Percentiles rank a stretch among this genome's conserved stretches.
These are phyloP conservation scores for Hydriomena furcata DNA, from an alignment of 2,888 invertebrate species.

Conservation along the genomic window DNA sequence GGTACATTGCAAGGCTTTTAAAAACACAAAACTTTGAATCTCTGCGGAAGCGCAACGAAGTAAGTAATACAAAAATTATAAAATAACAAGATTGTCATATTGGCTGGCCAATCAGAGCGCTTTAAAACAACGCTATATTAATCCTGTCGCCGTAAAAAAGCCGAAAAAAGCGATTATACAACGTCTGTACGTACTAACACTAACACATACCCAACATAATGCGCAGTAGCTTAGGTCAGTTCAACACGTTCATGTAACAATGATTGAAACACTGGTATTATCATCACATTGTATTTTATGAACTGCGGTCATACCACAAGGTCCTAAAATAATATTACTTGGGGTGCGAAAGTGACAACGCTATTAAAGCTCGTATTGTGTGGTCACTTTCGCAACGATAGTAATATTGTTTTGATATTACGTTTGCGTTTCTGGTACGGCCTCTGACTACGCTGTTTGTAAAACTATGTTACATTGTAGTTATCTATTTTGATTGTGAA, in stretches of 20 bases:
- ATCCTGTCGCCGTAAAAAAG: conserved; percentile 6
- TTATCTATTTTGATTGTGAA: no score
- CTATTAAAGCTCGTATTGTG: no score
- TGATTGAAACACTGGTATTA: conserved; percentile 29
- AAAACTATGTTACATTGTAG: conserved; percentile 5
- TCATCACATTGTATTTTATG: conserved; percentile 7
- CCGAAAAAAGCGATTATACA: conserved; percentile 30
- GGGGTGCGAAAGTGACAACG: no score
- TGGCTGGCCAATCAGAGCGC: conserved; percentile 1
- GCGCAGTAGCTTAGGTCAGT: conserved; percentile 39
- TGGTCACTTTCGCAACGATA: no score
- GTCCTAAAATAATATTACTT: no score
- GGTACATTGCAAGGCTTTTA: no score
- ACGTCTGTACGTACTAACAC: conserved; percentile 47
- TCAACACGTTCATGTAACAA: conserved; percentile 31
- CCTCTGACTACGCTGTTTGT: conserved; percentile 7
- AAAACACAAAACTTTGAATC: no score
- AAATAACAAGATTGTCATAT: neutral
- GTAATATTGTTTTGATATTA: no score
- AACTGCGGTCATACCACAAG: no score
- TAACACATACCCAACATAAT: conserved; percentile 51
- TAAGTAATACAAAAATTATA: neutral
- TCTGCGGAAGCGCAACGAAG: no score
- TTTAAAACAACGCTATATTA: conserved; percentile 18
- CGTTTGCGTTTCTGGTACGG: no score